Evolutionary conservation across 2,113 vertebrate genomes (phyloP), one percentile per base, ranked within the genome.

Genomic region (Tyrannus savana): DNA sequence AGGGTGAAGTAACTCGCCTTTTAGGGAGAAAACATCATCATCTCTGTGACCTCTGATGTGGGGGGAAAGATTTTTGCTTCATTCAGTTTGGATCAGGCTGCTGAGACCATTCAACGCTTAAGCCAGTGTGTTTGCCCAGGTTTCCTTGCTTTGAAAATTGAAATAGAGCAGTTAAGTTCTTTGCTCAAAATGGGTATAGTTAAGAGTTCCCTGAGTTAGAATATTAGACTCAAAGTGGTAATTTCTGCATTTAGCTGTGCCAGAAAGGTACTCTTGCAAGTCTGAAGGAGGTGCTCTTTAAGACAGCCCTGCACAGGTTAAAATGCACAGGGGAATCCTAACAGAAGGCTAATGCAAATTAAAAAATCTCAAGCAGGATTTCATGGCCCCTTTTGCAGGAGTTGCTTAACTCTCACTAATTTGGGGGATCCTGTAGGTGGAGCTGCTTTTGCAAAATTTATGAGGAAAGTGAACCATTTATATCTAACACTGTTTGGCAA

Each of bases 361-460:
- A 46, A 0, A 31, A 74, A 84, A 82, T n/a, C 53, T 86, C 35
- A 66, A 73, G 30, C 4, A 76, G 74, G 37, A 13, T 12, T 74
- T 78, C 63, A 41, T 31, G 39, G 9, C 2, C 28, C 3, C 2
- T 86, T 77, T 72, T 81, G 15, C 18, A 84, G 19, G 13, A 90
- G 44, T 47, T 80, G 30, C 33, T 77, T 88, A 71, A 78, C 25
- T 86, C 52, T 33, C 0, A 0, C 39, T 89, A 84, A 80, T 92
- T 84, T 84, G 10, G 56, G 56, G 64, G 47, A 84, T 74, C 85
- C 47, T 92, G 72, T 56, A 89, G 69, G 87, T 94, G 84, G 87
- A 93, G 73, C 28, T 92, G 52, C 68, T 96, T 89, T 91, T 89
- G 78, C 25, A 94, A 93, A 92, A 88, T 86, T 93, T 77, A 78